Conservation (phyloP, 1,140 invertebrate species). For the Drosophila equinoxialis region DNA sequence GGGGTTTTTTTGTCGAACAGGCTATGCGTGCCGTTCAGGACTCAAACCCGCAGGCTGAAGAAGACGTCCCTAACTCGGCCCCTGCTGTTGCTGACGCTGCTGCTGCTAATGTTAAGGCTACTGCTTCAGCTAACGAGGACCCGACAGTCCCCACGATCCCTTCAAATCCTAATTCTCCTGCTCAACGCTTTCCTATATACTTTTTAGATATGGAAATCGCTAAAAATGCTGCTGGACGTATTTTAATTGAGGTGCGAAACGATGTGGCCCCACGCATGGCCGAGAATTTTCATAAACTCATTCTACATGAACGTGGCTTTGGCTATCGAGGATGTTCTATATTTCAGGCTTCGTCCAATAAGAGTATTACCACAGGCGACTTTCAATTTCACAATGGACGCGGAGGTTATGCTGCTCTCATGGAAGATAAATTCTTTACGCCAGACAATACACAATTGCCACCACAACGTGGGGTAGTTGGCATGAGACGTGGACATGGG, state of each 20-base stretch:
- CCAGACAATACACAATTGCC: slow-evolving; percentile 91
- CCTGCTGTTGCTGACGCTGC: not conserved
- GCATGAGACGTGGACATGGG: slow-evolving; percentile 92
- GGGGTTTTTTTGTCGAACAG: slow-evolving; percentile 3
- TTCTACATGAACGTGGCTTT: slow-evolving; percentile 90
- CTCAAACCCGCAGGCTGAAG: not conserved
- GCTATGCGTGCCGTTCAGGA: slow-evolving; percentile 71
- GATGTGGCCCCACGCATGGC: slow-evolving; percentile 95
- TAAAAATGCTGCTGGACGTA: slow-evolving; percentile 87
- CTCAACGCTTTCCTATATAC: slow-evolving; percentile 87
- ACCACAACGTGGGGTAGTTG: slow-evolving; percentile 90
- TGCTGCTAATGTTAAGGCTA: not conserved
- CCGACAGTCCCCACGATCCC: not conserved
- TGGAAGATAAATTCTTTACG: slow-evolving; percentile 91
- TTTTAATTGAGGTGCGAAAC: slow-evolving; percentile 92
- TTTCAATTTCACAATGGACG: slow-evolving; percentile 92
- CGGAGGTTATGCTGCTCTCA: slow-evolving; percentile 90
- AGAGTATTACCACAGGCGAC: slow-evolving; percentile 91
- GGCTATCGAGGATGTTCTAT: slow-evolving; percentile 91
- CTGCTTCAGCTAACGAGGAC: not conserved
- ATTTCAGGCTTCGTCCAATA: slow-evolving; percentile 92
- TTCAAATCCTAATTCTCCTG: not conserved
- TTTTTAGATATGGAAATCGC: slow-evolving; percentile 91
- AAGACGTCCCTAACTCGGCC: not conserved
- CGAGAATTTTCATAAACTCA: slow-evolving; percentile 93